These are phyloP conservation scores for Eupelmus urozonus DNA, from an alignment of 2,888 invertebrate genomes.

Conservation along the genomic window DNA sequence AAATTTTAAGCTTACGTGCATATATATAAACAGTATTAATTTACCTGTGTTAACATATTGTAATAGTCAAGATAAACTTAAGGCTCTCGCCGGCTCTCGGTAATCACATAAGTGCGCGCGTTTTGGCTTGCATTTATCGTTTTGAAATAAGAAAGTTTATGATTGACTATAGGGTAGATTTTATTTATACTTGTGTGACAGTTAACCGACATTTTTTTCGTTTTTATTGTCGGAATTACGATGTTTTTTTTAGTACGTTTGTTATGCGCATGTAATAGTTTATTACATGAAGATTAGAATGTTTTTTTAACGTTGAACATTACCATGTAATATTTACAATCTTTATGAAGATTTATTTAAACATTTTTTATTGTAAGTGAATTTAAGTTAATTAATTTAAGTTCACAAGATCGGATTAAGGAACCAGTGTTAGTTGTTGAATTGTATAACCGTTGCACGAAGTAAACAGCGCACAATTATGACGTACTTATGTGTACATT, in stretches of 20 bases:
- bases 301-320: background rate
- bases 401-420: no score
- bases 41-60: slow-evolving; percentile 23
- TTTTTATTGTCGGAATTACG: background rate
- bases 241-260: background rate
- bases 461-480: slow-evolving; percentile 54
- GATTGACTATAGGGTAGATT: no score
- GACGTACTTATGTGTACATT: no score
- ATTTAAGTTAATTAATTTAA: no score
- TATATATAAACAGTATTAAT: slow-evolving; percentile 24
- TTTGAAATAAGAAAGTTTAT: slow-evolving; percentile 46
- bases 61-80: slow-evolving; percentile 35
- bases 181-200: background rate
- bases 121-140: slow-evolving; percentile 1
- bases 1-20: slow-evolving; percentile 33
- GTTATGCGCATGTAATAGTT: background rate
- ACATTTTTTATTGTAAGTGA: no score
- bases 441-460: slow-evolving; percentile 38
- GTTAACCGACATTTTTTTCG: background rate
- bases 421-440: background rate
- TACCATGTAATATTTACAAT: background rate
- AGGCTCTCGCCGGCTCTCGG: slow-evolving; percentile 31
- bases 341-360: no score
- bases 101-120: background rate
- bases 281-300: background rate